Evolutionary conservation across 2,888 invertebrate species (phyloP).

Genomic region (Acrobasis repandana): DNA sequence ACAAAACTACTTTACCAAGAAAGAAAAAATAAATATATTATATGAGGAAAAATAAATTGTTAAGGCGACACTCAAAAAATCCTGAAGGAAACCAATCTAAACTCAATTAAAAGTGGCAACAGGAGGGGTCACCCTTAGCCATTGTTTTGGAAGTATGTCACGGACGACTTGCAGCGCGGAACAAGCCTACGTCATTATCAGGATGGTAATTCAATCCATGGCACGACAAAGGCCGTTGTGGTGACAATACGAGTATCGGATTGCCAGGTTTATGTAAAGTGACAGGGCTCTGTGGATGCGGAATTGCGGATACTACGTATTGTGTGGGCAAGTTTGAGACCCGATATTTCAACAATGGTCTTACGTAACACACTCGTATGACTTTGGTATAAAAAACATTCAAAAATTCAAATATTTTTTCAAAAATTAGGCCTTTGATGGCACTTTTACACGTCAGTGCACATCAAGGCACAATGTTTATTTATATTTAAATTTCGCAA

Average conservation of each 20-base stretch:
- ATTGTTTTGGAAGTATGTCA: slow-evolving; percentile 31
- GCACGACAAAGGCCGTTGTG: slow-evolving; percentile 51
- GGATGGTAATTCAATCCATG: slow-evolving; percentile 48
- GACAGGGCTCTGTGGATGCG: slow-evolving; percentile 28
- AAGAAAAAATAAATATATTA: no score
- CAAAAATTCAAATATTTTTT: no score
- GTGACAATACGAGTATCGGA: slow-evolving; percentile 49
- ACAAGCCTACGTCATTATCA: slow-evolving; percentile 22
- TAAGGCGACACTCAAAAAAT: not conserved
- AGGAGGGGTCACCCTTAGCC: not conserved
- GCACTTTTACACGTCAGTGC: no score
- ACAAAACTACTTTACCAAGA: not conserved
- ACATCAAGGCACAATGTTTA: no score
- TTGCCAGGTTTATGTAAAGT: slow-evolving; percentile 39
- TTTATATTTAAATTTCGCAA: no score
- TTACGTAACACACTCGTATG: not conserved
- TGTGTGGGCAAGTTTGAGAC: not conserved
- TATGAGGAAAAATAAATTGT: not conserved
- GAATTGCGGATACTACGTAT: not conserved
- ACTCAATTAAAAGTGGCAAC: slow-evolving; percentile 3
- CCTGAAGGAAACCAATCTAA: slow-evolving; percentile 7
- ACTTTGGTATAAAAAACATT: no score
- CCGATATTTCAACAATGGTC: not conserved
- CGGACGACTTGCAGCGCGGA: slow-evolving; percentile 27
- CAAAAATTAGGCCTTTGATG: no score